phyloP scores from a whole-genome alignment of 92 coral and sea anemone species.

The Zoanthus solanderi region DNA sequence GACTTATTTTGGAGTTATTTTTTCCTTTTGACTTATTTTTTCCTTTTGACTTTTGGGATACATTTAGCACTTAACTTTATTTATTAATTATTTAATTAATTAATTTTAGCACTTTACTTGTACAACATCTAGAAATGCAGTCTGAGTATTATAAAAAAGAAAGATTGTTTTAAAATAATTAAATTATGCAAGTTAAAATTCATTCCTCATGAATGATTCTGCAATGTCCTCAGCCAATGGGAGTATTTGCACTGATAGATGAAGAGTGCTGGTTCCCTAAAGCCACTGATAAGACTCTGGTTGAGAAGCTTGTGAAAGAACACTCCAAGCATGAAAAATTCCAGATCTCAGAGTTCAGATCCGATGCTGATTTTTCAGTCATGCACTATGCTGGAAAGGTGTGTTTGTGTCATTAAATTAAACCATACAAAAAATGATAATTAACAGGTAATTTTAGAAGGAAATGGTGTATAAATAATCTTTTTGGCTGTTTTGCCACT shows the following conservation, averaged over 20 bases:
- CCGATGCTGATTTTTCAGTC: constrained; percentile 90
- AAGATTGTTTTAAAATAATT: too few relatives aligned
- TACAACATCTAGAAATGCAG: too few relatives aligned
- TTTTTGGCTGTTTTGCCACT: neutral
- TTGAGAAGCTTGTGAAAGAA: constrained; percentile 90
- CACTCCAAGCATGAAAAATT: constrained; percentile 84
- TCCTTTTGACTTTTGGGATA: too few relatives aligned
- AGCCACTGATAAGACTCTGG: constrained; percentile 94
- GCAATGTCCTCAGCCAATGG: constrained; percentile 83
- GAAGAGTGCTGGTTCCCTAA: constrained; percentile 99
- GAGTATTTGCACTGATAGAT: constrained; percentile 92
- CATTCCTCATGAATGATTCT: neutral
- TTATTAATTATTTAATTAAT: too few relatives aligned
- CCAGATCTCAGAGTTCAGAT: constrained; percentile 97
- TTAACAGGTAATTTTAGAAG: neutral
- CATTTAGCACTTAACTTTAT: too few relatives aligned
- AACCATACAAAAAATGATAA: neutral
- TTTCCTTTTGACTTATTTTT: too few relatives aligned
- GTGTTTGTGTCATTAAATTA: neutral
- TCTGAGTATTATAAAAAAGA: too few relatives aligned
- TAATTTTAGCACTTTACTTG: too few relatives aligned
- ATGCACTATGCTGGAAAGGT: constrained; percentile 98
- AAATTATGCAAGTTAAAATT: too few relatives aligned
- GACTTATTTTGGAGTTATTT: too few relatives aligned
- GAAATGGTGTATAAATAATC: neutral